These are phyloP conservation scores for Brachionus sp. DNA, from an alignment of 1,140 invertebrate genomes.

Conservation along the genomic window DNA sequence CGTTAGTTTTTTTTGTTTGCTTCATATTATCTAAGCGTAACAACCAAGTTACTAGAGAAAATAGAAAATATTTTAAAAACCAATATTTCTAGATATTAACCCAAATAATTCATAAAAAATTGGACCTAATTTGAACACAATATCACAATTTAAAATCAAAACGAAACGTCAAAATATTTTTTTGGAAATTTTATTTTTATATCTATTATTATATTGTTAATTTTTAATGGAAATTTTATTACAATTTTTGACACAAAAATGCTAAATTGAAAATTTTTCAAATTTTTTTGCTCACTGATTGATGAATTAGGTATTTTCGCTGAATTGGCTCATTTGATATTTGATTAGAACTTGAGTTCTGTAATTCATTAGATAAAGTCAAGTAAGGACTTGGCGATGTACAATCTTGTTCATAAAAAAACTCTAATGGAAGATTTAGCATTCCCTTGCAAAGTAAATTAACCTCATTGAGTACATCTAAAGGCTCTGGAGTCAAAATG, in stretches of 20 bases:
- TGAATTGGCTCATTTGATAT: conserved; percentile 31
- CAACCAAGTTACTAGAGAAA: background rate
- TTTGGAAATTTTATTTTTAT: background rate
- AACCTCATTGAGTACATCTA: conserved; percentile 48
- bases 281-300: background rate
- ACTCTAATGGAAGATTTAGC: conserved; percentile 50
- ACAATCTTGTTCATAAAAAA: conserved; percentile 50
- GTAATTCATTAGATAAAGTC: background rate
- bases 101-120: background rate
- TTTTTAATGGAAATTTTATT: conserved; percentile 14
- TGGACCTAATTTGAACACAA: background rate
- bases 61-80: too few relatives aligned
- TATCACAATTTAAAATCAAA: background rate
- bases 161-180: background rate
- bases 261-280: background rate
- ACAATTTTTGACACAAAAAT: background rate
- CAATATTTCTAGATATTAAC: background rate
- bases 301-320: conserved; percentile 38
- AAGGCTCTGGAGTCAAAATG: conserved; percentile 50
- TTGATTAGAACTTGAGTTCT: background rate
- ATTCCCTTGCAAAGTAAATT: conserved; percentile 52
- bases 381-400: conserved; percentile 11
- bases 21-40: background rate
- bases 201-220: background rate
- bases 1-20: background rate